Evolutionary conservation across 2,797 vertebrate genomes (phyloP), one percentile per base, ranked within the genome.

Genomic region (Amblyraja radiata): DNA sequence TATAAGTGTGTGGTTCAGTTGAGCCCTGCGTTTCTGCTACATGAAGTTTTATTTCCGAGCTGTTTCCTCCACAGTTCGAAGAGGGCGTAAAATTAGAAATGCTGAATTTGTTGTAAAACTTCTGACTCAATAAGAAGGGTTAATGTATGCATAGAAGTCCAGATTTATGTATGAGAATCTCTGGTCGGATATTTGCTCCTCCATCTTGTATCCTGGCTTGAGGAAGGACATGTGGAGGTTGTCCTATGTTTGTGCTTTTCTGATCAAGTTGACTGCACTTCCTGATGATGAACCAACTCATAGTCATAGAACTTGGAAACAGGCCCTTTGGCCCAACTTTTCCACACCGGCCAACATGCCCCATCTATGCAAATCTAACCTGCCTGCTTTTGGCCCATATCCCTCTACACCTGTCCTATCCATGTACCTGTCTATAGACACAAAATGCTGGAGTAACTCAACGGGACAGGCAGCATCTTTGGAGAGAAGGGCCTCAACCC

Each of bases 1-100:
- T 92, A 92, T 92, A 92, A 76, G 46, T 92, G 36, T 92, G 36
- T 92, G 90, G 71, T 92, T 92, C 71, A 92, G 90, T 90, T 92
- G 71, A 92, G 36, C 71, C 74, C 90, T 76, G 90, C 90, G 58
- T 92, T 92, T 92, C 46, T 92, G 71, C 23, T 76, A 92, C 90
- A 92, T 92, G 71, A 92, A 92, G 90, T 76, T 92, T 92, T 92
- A 92, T 92, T 58, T 76, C 16, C 0, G 71, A 13, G 32, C 71
- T 92, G 32, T 54, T 76, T 92, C 73, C 39, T 92, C 71, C 71
- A 74, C 32, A 54, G 46, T 76, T 74, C 74, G 46, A 23, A 46
- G 28, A n/a, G 28, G 46, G 71, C 25, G 68, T 92, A 54, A 92
- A 74, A 92, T 76, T 92, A 71, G 46, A 76, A 76, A 92, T 76